phyloP scores from a whole-genome alignment of 2,113 vertebrate species.

The Anhinga anhinga region DNA sequence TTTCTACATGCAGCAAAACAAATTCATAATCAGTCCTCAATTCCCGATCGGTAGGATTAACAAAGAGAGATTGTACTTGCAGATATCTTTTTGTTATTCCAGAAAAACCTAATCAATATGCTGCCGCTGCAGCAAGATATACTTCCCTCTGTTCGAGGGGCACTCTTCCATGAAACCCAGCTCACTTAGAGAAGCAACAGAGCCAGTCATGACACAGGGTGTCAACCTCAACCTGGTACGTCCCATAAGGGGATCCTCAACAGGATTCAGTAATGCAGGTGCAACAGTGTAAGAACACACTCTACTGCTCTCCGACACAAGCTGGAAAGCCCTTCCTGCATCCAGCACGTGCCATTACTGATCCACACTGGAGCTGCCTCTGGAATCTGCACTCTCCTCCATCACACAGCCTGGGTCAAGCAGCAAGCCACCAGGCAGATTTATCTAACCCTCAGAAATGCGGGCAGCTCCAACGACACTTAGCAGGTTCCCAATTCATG shows the following conservation, averaged over 20 bases:
- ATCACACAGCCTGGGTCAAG: background rate
- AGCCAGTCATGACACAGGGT: background rate
- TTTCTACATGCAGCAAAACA: background rate
- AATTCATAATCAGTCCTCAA: background rate
- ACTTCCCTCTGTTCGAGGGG: background rate
- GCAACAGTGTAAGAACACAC: background rate
- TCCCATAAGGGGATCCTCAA: background rate
- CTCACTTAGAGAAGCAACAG: background rate
- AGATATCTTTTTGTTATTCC: background rate
- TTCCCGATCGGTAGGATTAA: background rate
- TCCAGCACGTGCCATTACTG: accelerated
- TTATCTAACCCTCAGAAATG: accelerated
- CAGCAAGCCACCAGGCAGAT: background rate
- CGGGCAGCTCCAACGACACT: background rate
- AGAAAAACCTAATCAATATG: background rate
- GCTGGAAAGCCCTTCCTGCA: background rate
- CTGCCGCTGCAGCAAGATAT: background rate
- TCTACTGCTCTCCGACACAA: background rate
- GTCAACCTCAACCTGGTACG: background rate
- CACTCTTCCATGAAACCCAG: background rate
- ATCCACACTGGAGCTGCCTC: background rate
- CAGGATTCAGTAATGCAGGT: background rate
- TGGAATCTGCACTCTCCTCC: background rate
- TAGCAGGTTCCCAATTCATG: background rate
- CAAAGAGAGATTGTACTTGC: background rate